These are phyloP conservation scores for Girardia tigrina DNA, from an alignment of 2,888 invertebrate genomes.

Conservation along the genomic window DNA sequence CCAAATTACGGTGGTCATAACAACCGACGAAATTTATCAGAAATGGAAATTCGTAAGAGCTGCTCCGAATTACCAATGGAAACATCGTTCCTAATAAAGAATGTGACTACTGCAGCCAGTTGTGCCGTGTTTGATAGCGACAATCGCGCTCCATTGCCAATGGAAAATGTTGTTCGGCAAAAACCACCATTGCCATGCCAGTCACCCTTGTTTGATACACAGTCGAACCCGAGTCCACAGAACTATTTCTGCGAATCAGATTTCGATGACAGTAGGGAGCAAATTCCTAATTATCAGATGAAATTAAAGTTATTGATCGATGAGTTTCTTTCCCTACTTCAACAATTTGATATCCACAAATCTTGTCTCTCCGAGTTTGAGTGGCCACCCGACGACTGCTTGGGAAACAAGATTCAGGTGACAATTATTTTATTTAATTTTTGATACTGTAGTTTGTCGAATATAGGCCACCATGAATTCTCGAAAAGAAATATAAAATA, in stretches of 20 bases:
- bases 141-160: not conserved
- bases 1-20: not conserved
- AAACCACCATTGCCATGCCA: not conserved
- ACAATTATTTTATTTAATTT: not conserved
- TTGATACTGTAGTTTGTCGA: not conserved
- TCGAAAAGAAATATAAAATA: too few relatives aligned
- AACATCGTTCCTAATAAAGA: not conserved
- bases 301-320: not conserved
- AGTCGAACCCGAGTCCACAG: too few relatives aligned
- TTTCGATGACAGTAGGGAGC: slow-evolving; percentile 33
- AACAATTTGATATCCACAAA: not conserved
- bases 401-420: not conserved
- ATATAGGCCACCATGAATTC: too few relatives aligned
- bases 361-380: not conserved
- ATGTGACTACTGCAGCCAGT: not conserved
- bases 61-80: not conserved
- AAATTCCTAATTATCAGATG: slow-evolving; percentile 28
- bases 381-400: not conserved
- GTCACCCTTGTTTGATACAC: not conserved
- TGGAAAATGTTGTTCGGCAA: not conserved
- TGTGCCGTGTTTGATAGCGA: not conserved
- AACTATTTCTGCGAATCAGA: slow-evolving; percentile 33
- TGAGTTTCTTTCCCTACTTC: not conserved
- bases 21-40: not conserved
- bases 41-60: slow-evolving; percentile 9